A percentile compares a stretch with the other conserved stretches of the same genome.
Conservation (phyloP, 1,140 invertebrate genomes). For the Saxidomus purpurata region DNA sequence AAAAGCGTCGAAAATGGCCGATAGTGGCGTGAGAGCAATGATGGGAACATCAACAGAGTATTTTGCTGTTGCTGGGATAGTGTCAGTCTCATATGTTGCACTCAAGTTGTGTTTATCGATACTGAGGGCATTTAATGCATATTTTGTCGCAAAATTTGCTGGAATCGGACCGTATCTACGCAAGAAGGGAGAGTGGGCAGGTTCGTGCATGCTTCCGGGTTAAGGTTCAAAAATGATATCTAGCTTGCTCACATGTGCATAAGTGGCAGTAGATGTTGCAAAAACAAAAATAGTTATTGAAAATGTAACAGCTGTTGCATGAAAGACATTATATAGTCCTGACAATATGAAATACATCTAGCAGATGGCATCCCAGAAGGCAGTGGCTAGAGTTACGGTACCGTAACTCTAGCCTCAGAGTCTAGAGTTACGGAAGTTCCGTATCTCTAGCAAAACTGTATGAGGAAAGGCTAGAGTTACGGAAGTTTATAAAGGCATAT, state of each 20-base stretch:
- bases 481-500: too few species aligned
- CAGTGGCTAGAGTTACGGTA: too few species aligned
- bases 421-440: too few species aligned
- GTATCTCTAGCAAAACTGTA: too few species aligned
- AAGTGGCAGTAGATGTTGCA: too few species aligned
- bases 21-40: not conserved
- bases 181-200: slow-evolving; percentile 79
- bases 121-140: slow-evolving; percentile 56
- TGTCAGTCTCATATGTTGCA: slow-evolving; percentile 66
- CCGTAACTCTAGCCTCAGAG: too few species aligned
- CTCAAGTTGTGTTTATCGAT: slow-evolving; percentile 64
- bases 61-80: slow-evolving; percentile 66
- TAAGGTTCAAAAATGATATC: slow-evolving; percentile 7
- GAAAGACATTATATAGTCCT: too few species aligned
- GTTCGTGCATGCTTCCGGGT: slow-evolving; percentile 65
- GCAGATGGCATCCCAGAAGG: too few species aligned
- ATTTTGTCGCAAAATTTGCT: slow-evolving; percentile 51
- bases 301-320: too few species aligned
- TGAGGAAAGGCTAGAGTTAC: not conserved
- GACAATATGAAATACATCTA: too few species aligned
- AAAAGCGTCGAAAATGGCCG: slow-evolving; percentile 45
- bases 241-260: too few species aligned
- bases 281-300: too few species aligned
- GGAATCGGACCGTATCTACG: slow-evolving; percentile 72
- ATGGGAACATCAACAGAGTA: slow-evolving; percentile 40